phyloP scores from a whole-genome alignment of 2,797 vertebrate genomes.

The Echiichthys vipera region DNA sequence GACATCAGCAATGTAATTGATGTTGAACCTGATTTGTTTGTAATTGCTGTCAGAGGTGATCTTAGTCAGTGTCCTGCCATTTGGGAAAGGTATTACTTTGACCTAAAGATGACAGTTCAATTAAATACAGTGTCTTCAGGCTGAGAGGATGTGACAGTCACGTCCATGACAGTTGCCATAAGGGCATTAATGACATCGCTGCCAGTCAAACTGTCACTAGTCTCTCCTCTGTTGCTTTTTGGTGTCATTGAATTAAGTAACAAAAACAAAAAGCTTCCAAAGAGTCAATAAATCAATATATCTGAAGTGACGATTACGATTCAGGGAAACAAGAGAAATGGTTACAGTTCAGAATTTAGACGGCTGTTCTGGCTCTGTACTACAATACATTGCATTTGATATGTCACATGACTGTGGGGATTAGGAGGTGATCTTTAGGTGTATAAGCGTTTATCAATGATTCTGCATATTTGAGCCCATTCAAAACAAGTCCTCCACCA shows the following conservation, averaged over 20 bases:
- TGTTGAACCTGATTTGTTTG: conserved; percentile 53
- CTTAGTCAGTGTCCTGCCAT: conserved; percentile 59
- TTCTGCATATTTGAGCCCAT: neutral
- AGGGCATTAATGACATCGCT: conserved; percentile 65
- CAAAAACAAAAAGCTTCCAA: conserved; percentile 4
- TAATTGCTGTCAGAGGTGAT: conserved; percentile 76
- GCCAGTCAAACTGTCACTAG: conserved; percentile 62
- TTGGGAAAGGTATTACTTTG: conserved; percentile 52
- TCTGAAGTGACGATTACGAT: conserved; percentile 36
- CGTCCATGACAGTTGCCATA: conserved; percentile 54
- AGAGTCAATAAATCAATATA: conserved; percentile 70
- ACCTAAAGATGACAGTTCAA: conserved; percentile 79
- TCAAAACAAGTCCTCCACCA: neutral
- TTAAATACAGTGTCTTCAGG: conserved; percentile 71
- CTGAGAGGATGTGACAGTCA: conserved; percentile 62
- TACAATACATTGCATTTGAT: neutral
- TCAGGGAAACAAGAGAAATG: conserved; percentile 3
- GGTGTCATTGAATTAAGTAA: conserved; percentile 44
- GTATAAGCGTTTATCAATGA: neutral
- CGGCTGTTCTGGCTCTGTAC: neutral
- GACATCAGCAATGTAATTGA: conserved; percentile 34
- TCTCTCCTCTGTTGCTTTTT: conserved; percentile 28
- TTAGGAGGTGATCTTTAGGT: neutral
- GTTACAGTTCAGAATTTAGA: neutral
- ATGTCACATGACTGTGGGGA: no score